Evolutionary conservation across 1,140 invertebrate genomes (phyloP), one percentile per base, ranked within the genome.

Genomic region (Teleopsis dalmanni): DNA sequence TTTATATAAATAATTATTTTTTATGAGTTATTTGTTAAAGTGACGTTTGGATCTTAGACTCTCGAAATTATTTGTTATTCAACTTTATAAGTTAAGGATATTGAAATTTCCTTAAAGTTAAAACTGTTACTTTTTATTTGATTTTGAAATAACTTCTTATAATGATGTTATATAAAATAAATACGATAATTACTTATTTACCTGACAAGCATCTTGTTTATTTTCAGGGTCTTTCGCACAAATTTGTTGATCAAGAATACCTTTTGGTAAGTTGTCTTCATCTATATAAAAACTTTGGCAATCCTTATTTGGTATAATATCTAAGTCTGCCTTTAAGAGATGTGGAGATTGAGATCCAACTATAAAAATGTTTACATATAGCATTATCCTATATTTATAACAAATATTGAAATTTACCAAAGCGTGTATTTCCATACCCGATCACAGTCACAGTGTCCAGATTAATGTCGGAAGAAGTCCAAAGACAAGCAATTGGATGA

Each of bases 381-480:
- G n/a, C n/a, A n/a, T n/a, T n/a, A n/a, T 34, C 13, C 13, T 11
- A n/a, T 34, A 34, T 5, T 34, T 34, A 4, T 34, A n/a, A n/a
- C 4, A 34, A 11, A 34, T n/a, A 34, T 4, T n/a, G n/a, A n/a
- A n/a, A 23, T 18, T 23, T 31, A 40, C 46, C 46, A 41, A 51
- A n/a, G 56, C 48, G 47, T 70, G 63, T 51, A 16, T 38, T 22
- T 11, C 50, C 50, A 42, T 47, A 51, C 11, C 50, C 50, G 9
- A 51, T 41, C n/a, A 36, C 50, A 6, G 35, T 26, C 1, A 41
- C 25, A 23, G 19, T 23, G 3, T 5, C n/a, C 8, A 27, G 14
- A 13, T 42, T 25, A 13, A 42, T 10, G 4, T 23, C 25, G 19
- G n/a, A 26, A 4, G n/a, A n/a, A 22, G 22, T 42, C 22, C 22